Base-by-base conservation (phyloP, 1,140 invertebrate species). In the Chironomus tepperi region DNA sequence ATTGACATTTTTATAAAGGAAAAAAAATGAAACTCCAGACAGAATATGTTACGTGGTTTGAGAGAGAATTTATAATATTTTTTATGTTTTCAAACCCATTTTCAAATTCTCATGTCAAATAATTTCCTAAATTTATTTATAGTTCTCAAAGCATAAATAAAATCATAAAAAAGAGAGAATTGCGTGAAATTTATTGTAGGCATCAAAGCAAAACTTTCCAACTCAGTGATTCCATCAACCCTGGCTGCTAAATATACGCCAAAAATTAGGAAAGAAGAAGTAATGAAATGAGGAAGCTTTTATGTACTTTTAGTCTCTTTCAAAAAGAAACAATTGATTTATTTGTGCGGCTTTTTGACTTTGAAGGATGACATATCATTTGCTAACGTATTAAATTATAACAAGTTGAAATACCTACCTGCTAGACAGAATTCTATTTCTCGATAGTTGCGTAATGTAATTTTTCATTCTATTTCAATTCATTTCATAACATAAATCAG, bases 261-360 rank as follows among this genome's bases (percentile, higher is more conserved):
- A 57, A 57, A 57, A n/a, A 57, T 9, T n/a, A 57, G 15, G 47
- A 57, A 15, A 57, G 12, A 57, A 57, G n/a, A 15, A 57, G 1
- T 5, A 34, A 34, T 34, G 2, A 34, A 57, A 15, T n/a, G 12
- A 57, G 15, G 15, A 15, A 57, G 5, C 5, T 57, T n/a, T 57
- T 57, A 57, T 57, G 47, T n/a, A 57, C 47, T 57, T 57, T n/a
- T 57, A n/a, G 47, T 12, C 47, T 57, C 12, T 57, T 57, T 57
- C 47, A 57, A 34, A 34, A 34, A n/a, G n/a, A 34, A 34, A 34
- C 24, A 34, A 57, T 57, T 12, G 12, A 15, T 15, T n/a, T 57
- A 57, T 57, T 57, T 57, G 5, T 57, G 47, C 10, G 47, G n/a
- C 5, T 7, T 10, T 57, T 57, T 57, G 47, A 57, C 47, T 57